A percentile compares a stretch with the other conserved stretches of the same genome.
Conservation (phyloP, 2,888 invertebrate genomes). For the Lathronympha strigana region DNA sequence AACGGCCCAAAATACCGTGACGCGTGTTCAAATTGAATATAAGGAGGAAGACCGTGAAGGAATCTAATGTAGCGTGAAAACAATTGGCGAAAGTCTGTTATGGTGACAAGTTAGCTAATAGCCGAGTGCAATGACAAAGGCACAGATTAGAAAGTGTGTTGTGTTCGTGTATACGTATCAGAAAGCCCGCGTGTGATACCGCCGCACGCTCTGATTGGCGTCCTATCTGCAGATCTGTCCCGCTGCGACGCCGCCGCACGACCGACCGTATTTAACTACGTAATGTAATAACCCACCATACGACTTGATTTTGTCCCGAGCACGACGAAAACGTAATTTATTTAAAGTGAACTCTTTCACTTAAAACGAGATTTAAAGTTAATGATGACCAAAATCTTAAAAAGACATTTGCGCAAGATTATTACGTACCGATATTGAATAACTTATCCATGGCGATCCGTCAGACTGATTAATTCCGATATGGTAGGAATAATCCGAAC, state of each 20-base stretch:
- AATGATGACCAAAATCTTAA: constrained; percentile 38
- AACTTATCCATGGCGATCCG: constrained; percentile 42
- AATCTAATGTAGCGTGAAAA: constrained; percentile 80
- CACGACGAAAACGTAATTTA: constrained; percentile 40
- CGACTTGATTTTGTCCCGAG: constrained; percentile 32
- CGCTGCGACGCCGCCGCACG: constrained; percentile 50
- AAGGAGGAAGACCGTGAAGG: constrained; percentile 68
- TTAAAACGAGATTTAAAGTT: constrained; percentile 32
- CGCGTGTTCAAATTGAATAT: constrained; percentile 56
- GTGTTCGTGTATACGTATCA: constrained; percentile 69
- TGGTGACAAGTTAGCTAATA: constrained; percentile 76
- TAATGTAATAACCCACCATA: constrained; percentile 37
- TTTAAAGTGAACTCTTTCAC: constrained; percentile 41
- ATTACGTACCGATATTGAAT: constrained; percentile 41
- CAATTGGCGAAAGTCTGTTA: constrained; percentile 82
- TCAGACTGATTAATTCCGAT: constrained; percentile 42
- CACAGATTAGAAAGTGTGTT: constrained; percentile 83
- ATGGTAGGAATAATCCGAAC: constrained; percentile 41
- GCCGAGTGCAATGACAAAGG: constrained; percentile 78
- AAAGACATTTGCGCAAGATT: constrained; percentile 34
- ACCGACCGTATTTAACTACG: constrained; percentile 45
- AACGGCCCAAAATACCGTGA: constrained; percentile 62
- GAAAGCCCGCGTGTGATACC: constrained; percentile 75
- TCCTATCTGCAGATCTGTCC: constrained; percentile 81
- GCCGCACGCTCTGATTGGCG: constrained; percentile 80